phyloP scores from a whole-genome alignment of 2,888 invertebrate genomes.

The Epinotia nisella region DNA sequence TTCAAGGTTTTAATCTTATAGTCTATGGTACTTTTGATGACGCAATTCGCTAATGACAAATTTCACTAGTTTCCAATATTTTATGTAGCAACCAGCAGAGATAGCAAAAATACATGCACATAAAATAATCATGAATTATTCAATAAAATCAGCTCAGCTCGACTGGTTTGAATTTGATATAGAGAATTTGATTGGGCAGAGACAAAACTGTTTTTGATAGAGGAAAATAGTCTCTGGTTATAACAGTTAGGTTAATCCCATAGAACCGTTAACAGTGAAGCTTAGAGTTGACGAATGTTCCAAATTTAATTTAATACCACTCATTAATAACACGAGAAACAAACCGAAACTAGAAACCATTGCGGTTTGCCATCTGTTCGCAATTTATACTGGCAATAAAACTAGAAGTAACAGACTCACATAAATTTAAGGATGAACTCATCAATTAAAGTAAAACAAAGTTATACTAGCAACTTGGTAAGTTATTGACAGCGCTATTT shows the following conservation, averaged over 20 bases:
- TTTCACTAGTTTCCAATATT: neutral
- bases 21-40: constrained; percentile 26
- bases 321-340: constrained; percentile 35
- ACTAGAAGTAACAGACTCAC: constrained; percentile 20
- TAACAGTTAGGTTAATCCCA: constrained; percentile 21
- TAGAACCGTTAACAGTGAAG: constrained; percentile 28
- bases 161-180: neutral
- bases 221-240: neutral
- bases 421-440: constrained; percentile 42
- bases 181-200: neutral
- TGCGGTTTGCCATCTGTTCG: constrained; percentile 41
- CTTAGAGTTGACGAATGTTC: constrained; percentile 34
- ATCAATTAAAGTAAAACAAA: constrained; percentile 35
- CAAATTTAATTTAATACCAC: constrained; percentile 20
- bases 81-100: neutral
- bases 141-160: neutral
- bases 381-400: constrained; percentile 39
- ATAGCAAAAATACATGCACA: neutral
- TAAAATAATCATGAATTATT: constrained; percentile 9
- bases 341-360: constrained; percentile 33
- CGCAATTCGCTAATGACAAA: constrained; percentile 30
- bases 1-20: constrained; percentile 26
- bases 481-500: neutral
- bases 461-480: neutral
- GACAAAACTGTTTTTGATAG: constrained; percentile 1